Evolutionary conservation across 2,113 vertebrate genomes (phyloP), one percentile per base, ranked within the genome.

Genomic region (Agapornis roseicollis): DNA sequence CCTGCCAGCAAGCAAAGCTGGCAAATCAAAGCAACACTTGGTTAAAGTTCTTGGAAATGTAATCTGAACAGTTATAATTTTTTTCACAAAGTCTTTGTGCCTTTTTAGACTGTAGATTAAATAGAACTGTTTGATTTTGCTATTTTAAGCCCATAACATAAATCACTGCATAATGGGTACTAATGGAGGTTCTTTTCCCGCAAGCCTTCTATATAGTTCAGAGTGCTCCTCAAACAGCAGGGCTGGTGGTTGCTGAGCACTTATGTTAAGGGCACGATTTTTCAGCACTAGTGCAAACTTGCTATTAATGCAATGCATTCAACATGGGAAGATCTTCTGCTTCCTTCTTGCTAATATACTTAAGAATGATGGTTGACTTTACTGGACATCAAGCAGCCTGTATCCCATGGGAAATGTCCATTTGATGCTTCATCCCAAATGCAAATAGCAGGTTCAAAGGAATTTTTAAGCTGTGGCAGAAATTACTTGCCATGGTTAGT

Each of bases 31-130:
- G 78, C 82, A 86, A 74, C 10, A 0, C 76, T 74, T 87, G 68
- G 74, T 65, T 94, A 14, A 65, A 72, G 55, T 86, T 95, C 88
- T 97, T 93, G 71, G 77, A 90, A 95, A 92, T 68, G n/a, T 55
- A 87, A 93, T 91, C 83, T 90, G 91, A 94, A 88, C 87, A 92
- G 69, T 90, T 89, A 52, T 24, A 29, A 3, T 63, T 83, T 93
- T 84, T 64, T 83, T 56, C 94, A 94, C 83, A 46, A 92, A 89
- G 76, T 96, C 96, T 89, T 97, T 85, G 97, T 98, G 97, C 97
- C 98, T 98, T 97, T 97, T 98, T 93, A 91, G 96, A 96, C 77
- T 31, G 84, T 95, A 96, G 85, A 93, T 78, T 84, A 65, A 90
- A 88, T n/a, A 76, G 82, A 56, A 82, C 49, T 52, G 64, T 88